Conservation (phyloP, 2,888 invertebrate species). For the Timema podura region DNA sequence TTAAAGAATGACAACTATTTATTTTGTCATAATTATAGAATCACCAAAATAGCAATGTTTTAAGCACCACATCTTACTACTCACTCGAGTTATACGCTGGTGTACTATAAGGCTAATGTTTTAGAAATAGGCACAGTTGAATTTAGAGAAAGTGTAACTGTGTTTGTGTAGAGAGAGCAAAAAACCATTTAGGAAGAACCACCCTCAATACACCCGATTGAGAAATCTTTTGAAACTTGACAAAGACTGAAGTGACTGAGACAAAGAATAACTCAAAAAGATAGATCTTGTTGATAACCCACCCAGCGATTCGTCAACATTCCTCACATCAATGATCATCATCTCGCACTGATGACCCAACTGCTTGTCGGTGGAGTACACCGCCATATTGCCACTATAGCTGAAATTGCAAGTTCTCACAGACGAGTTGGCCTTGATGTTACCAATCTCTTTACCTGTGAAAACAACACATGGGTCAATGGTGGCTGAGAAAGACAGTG, state of each 20-base stretch:
- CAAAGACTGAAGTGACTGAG: background rate
- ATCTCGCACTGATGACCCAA: slow-evolving; percentile 90
- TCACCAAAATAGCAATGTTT: no score
- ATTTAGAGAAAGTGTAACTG: no score
- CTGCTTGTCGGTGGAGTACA: slow-evolving; percentile 89
- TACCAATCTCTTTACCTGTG: slow-evolving; percentile 68
- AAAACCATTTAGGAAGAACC: no score
- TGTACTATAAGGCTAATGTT: no score
- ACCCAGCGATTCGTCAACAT: slow-evolving; percentile 63
- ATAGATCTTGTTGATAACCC: slow-evolving; percentile 25
- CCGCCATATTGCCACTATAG: slow-evolving; percentile 87
- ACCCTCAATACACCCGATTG: no score
- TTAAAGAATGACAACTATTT: no score
- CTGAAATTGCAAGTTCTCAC: slow-evolving; percentile 91
- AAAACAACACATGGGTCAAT: background rate
- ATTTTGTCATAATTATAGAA: no score
- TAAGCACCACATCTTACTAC: no score
- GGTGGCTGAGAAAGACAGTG: no score
- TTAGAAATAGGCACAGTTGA: no score
- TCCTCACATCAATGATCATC: slow-evolving; percentile 78
- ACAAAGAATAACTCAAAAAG: background rate
- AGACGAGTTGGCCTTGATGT: slow-evolving; percentile 75
- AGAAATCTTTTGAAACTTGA: background rate
- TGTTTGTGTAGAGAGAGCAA: no score
- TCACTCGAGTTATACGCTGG: no score